Evolutionary conservation across 2,888 invertebrate species (phyloP).

Genomic region (Heliconius aoede): DNA sequence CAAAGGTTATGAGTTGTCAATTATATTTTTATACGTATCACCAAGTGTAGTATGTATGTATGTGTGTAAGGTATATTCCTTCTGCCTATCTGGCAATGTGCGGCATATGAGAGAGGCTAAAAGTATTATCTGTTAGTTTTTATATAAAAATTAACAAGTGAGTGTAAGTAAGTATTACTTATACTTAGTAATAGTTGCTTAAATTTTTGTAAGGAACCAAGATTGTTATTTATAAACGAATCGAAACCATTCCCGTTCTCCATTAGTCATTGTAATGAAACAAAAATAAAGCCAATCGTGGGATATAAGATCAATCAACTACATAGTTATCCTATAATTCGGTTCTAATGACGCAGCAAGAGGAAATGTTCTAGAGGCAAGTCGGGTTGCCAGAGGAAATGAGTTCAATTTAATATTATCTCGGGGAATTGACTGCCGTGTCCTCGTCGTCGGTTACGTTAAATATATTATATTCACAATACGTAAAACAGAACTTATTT

Average conservation of each 20-base stretch:
- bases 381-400: slow-evolving; percentile 67
- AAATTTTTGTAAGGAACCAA: not conserved
- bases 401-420: slow-evolving; percentile 77
- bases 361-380: slow-evolving; percentile 61
- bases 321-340: slow-evolving; percentile 63
- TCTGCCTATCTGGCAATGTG: too few relatives aligned
- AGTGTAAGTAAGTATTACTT: too few relatives aligned
- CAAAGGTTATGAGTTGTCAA: too few relatives aligned
- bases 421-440: slow-evolving; percentile 65
- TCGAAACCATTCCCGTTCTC: not conserved
- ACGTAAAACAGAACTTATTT: slow-evolving; percentile 6
- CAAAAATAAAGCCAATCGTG: slow-evolving; percentile 47
- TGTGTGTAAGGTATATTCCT: too few relatives aligned
- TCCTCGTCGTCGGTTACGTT: slow-evolving; percentile 52
- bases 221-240: not conserved
- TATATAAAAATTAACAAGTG: too few relatives aligned
- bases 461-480: slow-evolving; percentile 52
- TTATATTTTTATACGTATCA: not conserved
- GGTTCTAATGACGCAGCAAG: slow-evolving; percentile 63
- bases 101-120: too few relatives aligned
- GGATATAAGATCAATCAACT: slow-evolving; percentile 40
- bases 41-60: not conserved
- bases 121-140: too few relatives aligned
- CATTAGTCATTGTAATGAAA: not conserved
- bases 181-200: not conserved